Conservation (phyloP, 2,113 vertebrate species). For the Eupsittula cactorum region DNA sequence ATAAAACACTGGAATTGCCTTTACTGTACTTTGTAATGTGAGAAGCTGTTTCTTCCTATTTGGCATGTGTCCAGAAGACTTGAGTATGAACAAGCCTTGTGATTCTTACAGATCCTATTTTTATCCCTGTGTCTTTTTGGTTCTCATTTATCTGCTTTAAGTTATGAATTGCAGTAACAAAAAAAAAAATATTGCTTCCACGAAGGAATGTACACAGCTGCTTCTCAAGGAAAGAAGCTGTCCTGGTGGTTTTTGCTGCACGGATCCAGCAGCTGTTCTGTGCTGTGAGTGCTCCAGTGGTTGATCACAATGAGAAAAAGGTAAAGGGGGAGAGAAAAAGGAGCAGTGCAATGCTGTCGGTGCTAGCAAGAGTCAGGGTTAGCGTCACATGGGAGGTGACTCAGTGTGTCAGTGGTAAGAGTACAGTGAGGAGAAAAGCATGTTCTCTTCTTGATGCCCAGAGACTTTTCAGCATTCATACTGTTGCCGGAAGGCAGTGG, state of each 20-base stretch:
- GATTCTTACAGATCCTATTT: slow-evolving; percentile 38
- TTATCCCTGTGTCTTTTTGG: slow-evolving; percentile 18
- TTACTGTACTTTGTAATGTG: slow-evolving; percentile 6
- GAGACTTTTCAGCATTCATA: not conserved
- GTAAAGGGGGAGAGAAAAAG: not conserved
- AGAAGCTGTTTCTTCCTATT: slow-evolving; percentile 17
- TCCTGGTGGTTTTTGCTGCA: not conserved
- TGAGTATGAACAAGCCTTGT: slow-evolving; percentile 9
- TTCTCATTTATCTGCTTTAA: slow-evolving; percentile 11
- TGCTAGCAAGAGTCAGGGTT: not conserved
- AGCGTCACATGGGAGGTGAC: not conserved
- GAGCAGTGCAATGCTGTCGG: not conserved
- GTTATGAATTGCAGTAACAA: not conserved
- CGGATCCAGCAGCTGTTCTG: not conserved
- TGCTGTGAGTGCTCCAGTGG: not conserved
- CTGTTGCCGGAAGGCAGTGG: not conserved
- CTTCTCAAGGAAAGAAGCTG: not conserved
- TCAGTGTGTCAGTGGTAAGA: not conserved
- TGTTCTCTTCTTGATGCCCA: not conserved
- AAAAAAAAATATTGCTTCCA: not conserved
- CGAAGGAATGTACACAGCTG: not conserved
- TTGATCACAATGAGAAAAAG: not conserved
- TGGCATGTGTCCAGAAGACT: slow-evolving; percentile 3
- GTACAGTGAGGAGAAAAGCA: not conserved
- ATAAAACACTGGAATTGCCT: not conserved